These are phyloP conservation scores for Drosophila biarmipes DNA, from an alignment of 1,140 invertebrate genomes.

Conservation along the genomic window DNA sequence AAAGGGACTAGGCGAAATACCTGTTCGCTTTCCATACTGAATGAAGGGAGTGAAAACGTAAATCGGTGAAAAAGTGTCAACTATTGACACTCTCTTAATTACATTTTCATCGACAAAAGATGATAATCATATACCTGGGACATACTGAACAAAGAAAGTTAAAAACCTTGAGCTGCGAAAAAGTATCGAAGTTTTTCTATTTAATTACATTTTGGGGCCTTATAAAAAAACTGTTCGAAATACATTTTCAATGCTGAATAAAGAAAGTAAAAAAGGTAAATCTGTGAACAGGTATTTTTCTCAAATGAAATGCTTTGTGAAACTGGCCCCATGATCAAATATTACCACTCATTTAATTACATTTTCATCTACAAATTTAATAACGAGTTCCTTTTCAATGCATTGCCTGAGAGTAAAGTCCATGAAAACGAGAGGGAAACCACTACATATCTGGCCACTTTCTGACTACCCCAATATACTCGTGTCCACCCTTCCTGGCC, in stretches of 20 bases:
- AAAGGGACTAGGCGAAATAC: too few relatives aligned
- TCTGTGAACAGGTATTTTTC: not conserved
- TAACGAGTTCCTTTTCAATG: not conserved
- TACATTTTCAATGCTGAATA: not conserved
- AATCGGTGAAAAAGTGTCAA: too few relatives aligned
- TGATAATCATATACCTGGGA: too few relatives aligned
- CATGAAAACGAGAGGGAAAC: not conserved
- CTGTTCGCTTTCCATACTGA: too few relatives aligned
- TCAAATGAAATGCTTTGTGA: not conserved
- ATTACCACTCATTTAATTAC: not conserved
- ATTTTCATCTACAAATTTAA: not conserved
- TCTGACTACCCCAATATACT: not conserved
- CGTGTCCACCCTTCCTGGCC: conserved; percentile 18
- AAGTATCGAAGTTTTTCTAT: too few relatives aligned
- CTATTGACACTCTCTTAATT: too few relatives aligned
- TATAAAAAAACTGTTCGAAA: not conserved
- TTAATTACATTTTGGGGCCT: too few relatives aligned
- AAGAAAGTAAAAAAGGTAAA: not conserved
- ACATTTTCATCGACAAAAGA: too few relatives aligned
- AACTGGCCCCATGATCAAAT: not conserved
- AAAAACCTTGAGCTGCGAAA: too few relatives aligned
- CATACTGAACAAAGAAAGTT: too few relatives aligned
- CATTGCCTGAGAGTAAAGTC: not conserved
- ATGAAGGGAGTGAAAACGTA: too few relatives aligned
- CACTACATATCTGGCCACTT: not conserved